phyloP scores from a whole-genome alignment of 2,113 vertebrate genomes.

The Trichomycterus rosablanca region DNA sequence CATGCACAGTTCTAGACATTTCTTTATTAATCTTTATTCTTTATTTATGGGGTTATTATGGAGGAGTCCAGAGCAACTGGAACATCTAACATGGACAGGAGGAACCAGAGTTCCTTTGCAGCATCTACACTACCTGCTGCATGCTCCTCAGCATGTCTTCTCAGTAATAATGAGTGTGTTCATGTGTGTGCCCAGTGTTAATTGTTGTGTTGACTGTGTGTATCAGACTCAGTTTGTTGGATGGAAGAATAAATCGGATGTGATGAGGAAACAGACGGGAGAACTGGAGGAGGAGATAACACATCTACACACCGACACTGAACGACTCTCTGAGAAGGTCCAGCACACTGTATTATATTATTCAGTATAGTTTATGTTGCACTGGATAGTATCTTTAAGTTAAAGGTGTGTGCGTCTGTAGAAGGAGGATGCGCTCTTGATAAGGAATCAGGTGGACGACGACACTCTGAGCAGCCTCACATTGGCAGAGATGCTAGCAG shows the following conservation, averaged over 20 bases:
- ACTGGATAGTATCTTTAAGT: too few relatives aligned
- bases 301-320: slow-evolving; percentile 64
- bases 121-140: too few relatives aligned
- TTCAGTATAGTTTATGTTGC: too few relatives aligned
- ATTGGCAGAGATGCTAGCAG: slow-evolving; percentile 71
- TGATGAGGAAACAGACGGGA: slow-evolving; percentile 65
- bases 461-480: slow-evolving; percentile 68
- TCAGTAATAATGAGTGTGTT: background rate
- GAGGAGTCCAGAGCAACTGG: too few relatives aligned
- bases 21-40: too few relatives aligned
- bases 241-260: slow-evolving; percentile 73
- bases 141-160: too few relatives aligned
- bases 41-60: too few relatives aligned
- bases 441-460: slow-evolving; percentile 66
- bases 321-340: slow-evolving; percentile 68
- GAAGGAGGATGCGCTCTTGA: slow-evolving; percentile 67
- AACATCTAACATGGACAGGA: too few relatives aligned
- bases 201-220: background rate
- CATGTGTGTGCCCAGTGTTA: background rate
- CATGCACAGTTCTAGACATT: too few relatives aligned
- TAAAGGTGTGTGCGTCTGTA: slow-evolving; percentile 59
- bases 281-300: slow-evolving; percentile 63
- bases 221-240: slow-evolving; percentile 70
- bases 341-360: too few relatives aligned
- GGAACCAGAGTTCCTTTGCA: too few relatives aligned